Conservation (phyloP, 2,888 invertebrate species). For the Drosophila kanekoi region DNA sequence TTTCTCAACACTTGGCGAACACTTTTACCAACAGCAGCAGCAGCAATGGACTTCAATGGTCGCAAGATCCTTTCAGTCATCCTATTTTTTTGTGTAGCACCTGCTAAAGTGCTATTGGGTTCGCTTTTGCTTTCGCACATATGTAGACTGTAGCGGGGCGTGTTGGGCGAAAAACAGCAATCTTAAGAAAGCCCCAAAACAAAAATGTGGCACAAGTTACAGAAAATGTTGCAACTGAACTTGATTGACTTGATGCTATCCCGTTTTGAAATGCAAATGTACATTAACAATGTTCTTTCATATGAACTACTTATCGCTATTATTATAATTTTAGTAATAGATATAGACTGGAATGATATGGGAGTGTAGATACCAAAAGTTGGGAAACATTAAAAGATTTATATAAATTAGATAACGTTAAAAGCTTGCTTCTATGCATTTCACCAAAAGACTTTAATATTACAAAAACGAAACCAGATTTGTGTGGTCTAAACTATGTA, state of each 20-base stretch:
- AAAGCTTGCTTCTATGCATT: background rate
- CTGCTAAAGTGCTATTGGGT: slow-evolving; percentile 65
- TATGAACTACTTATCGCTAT: too few relatives aligned
- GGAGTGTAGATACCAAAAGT: too few relatives aligned
- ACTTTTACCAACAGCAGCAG: slow-evolving; percentile 12
- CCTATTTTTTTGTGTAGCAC: slow-evolving; percentile 8
- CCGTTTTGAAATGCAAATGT: background rate
- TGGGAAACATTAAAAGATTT: too few relatives aligned
- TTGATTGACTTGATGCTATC: slow-evolving; percentile 2
- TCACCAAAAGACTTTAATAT: background rate
- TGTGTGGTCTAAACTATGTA: background rate
- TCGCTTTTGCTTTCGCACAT: slow-evolving; percentile 36
- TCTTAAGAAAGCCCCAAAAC: slow-evolving; percentile 7
- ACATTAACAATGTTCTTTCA: too few relatives aligned
- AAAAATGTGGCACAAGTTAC: slow-evolving; percentile 22
- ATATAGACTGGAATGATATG: too few relatives aligned
- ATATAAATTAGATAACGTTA: background rate
- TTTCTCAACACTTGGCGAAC: slow-evolving; percentile 43
- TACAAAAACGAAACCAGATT: background rate
- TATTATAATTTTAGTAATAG: too few relatives aligned
- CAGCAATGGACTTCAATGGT: slow-evolving; percentile 36
- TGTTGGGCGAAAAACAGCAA: slow-evolving; percentile 7
- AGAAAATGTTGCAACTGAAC: slow-evolving; percentile 7
- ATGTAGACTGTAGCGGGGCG: slow-evolving; percentile 10
- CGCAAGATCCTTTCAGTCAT: slow-evolving; percentile 47